Base-by-base conservation (phyloP, 2,113 vertebrate species). In the Thalassarche chlororhynchos region DNA sequence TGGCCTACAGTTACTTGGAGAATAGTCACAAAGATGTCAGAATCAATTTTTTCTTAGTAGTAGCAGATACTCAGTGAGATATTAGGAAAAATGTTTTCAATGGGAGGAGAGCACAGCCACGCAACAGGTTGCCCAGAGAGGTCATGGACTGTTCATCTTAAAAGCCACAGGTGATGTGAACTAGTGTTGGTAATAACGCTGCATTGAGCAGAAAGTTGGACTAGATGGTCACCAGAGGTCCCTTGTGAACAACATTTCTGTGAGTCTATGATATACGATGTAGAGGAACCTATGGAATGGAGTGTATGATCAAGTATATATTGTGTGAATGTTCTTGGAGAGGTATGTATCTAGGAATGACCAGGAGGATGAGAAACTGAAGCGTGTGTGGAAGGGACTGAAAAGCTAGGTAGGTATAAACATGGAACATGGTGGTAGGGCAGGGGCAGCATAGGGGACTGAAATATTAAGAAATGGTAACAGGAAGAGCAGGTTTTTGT, bases 11-110 rank as follows among this genome's bases (percentile, higher is more conserved):
- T 84, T 68, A 34, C 54, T 20, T 69, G 23, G 52, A 86, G 24
- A 84, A 79, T 44, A 58, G n/a, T 7, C 0, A 0, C 36, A 77
- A 76, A 91, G n/a, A 42, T 72, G 31, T 36, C 72, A 38, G 66
- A 90, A 64, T 1, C 1, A 3, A 17, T 52, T 65, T 65, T 61
- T 49, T 46, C 40, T 71, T 76, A 34, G 10, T 57, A 42, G 12
- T 51, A 71, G 44, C 42, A 69, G 55, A 34, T 61, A 36, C 11
- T 61, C 0, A 0, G 12, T 70, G n/a, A 69, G 21, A 17, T 49
- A 51, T 16, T 46, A 74, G 47, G 29, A 52, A 65, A 60, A 61
- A 60, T 4, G 1, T 64, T 87, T 87, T 72, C 38, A 57, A 18
- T 4, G 7, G 34, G 23, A 71, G 14, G 55, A 75, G 31, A 54